These are phyloP conservation scores for Turritopsis rubra DNA, from an alignment of 30 jellyfish, hydroid and myxozoan species.

Conservation along the genomic window DNA sequence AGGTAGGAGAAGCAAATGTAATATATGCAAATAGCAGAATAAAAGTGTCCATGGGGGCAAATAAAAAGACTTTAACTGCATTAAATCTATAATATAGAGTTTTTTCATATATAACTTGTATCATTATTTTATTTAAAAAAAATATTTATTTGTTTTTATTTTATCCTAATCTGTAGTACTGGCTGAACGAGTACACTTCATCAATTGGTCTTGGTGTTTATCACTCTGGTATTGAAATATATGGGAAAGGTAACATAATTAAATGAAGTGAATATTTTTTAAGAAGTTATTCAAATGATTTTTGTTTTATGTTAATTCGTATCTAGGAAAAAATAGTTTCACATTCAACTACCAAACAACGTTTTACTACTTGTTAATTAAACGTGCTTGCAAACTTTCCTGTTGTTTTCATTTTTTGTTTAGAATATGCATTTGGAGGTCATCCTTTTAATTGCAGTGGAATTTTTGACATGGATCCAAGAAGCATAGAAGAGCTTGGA, in stretches of 20 bases:
- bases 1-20: too few relatives aligned
- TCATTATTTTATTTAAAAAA: background rate
- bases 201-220: constrained; percentile 97
- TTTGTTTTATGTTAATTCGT: too few relatives aligned
- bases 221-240: constrained; percentile 87
- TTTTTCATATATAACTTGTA: too few relatives aligned
- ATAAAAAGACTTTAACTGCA: too few relatives aligned
- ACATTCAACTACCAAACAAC: background rate
- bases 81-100: too few relatives aligned
- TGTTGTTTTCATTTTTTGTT: background rate
- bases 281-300: background rate
- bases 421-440: constrained; percentile 97
- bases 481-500: constrained; percentile 80
- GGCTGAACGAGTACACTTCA: constrained; percentile 93
- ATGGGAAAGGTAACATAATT: constrained; percentile 67
- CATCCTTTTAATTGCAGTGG: constrained; percentile 96
- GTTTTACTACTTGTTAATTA: background rate
- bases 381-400: too few relatives aligned
- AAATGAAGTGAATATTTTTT: too few relatives aligned
- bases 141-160: background rate
- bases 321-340: too few relatives aligned
- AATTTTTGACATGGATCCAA: constrained; percentile 87
- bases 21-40: too few relatives aligned
- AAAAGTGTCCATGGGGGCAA: too few relatives aligned
- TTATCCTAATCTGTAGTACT: constrained; percentile 59